Conservation (phyloP, 2,888 invertebrate species). For the Asteroscopus sphinx region DNA sequence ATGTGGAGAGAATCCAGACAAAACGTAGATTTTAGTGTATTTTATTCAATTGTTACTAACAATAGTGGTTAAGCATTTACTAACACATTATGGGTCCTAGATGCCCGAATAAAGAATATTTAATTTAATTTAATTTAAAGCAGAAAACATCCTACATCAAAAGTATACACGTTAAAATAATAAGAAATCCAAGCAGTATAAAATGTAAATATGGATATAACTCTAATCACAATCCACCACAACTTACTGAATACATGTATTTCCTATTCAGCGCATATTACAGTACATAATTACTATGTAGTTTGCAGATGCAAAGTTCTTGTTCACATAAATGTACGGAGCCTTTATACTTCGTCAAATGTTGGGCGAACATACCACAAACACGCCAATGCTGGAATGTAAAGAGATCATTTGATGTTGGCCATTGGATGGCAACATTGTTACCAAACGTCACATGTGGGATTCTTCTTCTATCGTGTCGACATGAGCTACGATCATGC, state of each 20-base stretch:
- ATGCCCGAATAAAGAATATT: too few relatives aligned
- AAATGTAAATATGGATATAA: constrained; percentile 19
- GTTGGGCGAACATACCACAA: constrained; percentile 35
- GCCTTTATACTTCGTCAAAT: constrained; percentile 25
- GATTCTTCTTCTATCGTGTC: too few relatives aligned
- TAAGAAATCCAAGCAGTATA: background rate
- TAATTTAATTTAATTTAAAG: too few relatives aligned
- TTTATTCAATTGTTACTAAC: too few relatives aligned
- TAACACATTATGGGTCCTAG: too few relatives aligned
- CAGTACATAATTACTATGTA: constrained; percentile 42
- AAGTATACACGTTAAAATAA: too few relatives aligned
- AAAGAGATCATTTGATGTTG: constrained; percentile 19
- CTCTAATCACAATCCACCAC: constrained; percentile 1
- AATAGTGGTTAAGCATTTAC: too few relatives aligned
- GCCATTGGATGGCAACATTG: constrained; percentile 1
- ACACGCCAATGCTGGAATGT: constrained; percentile 9
- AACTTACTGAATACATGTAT: constrained; percentile 29
- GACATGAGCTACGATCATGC: too few relatives aligned
- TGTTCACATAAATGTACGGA: constrained; percentile 22
- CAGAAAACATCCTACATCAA: too few relatives aligned
- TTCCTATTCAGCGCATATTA: constrained; percentile 32
- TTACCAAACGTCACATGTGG: background rate
- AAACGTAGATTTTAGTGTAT: too few relatives aligned
- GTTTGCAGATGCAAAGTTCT: constrained; percentile 25
- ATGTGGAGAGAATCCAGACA: too few relatives aligned